phyloP scores from a whole-genome alignment of 30 jellyfish, hydroid and myxozoan species.

The Sanderia malayensis region DNA sequence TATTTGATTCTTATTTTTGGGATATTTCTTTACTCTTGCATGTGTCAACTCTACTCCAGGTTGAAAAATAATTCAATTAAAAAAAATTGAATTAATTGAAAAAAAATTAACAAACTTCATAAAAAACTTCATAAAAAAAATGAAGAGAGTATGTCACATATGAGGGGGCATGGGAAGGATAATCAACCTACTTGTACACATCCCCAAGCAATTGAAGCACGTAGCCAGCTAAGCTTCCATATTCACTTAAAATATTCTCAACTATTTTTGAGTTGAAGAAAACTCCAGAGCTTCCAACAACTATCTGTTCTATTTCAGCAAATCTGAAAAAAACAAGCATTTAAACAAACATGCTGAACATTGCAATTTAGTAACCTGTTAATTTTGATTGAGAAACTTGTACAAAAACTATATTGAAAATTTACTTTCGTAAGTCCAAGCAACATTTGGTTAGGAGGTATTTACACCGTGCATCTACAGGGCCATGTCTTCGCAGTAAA shows the following conservation, averaged over 20 bases:
- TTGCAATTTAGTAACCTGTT: no score
- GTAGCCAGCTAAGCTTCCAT: constrained; percentile 84
- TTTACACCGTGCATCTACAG: constrained; percentile 47
- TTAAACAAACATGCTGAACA: no score
- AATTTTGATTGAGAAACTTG: no score
- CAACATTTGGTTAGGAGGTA: constrained; percentile 88
- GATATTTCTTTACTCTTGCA: no score
- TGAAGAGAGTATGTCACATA: no score
- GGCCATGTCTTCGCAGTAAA: constrained; percentile 57
- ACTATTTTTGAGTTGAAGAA: constrained; percentile 37
- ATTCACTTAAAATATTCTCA: constrained; percentile 49
- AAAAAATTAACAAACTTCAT: no score
- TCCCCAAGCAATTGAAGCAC: constrained; percentile 85
- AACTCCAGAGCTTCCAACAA: constrained; percentile 66
- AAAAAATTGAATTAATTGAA: no score
- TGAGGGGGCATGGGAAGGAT: background rate
- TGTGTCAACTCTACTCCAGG: no score
- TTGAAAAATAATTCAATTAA: no score
- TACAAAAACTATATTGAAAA: no score
- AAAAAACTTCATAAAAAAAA: no score
- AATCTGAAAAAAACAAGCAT: constrained; percentile 38
- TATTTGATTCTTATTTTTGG: no score
- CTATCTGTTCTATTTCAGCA: constrained; percentile 73
- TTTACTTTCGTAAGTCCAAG: constrained; percentile 66
- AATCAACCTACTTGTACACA: constrained; percentile 64